Evolutionary conservation across 2,888 invertebrate species (phyloP), one percentile per base, ranked within the genome.

Genomic region (Melanophora roralis): DNA sequence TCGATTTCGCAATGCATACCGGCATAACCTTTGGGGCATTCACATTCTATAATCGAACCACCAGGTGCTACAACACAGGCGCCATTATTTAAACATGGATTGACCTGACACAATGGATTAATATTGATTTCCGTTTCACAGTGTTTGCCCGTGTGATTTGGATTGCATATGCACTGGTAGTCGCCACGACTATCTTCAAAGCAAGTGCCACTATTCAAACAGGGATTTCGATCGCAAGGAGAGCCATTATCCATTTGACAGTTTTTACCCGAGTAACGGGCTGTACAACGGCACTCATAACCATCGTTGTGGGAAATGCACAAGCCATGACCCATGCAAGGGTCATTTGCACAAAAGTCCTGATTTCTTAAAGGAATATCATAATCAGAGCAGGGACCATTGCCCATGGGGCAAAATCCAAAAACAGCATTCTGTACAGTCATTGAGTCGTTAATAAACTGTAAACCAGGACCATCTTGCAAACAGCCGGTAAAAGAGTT

Each of bases 211-310:
- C 91, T 93, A 91, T 97, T 94, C 81, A 91, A 91, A 88, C 98
- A 98, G 11, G 94, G 92, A 80, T 89, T 90, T 55, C 92, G 93
- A 68, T 90, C 89, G 87, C 96, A 96, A 0, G 94, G 94, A 83
- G 94, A 92, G 62, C 95, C 95, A 88, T 91, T 92, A 90, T 96
- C 95, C 88, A 93, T 93, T 89, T 96, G 94, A 90, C 97, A 97
- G 91, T 96, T 96, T 91, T 94, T 94, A 83, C 97, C 97, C 69
- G 94, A 93, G 90, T 95, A 97, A 69, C 96, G 93, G 36, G 95
- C 93, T 74, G 94, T 92, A 91, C 97, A 97, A 87, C 93, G 93
- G 90, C 97, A 97, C 87, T 94, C 94, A 90, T 96, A 97, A 80
- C 93, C 86, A 86, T 96, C 96, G 82, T 92, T 79, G 59, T 93